phyloP scores from a whole-genome alignment of 2,797 vertebrate genomes.

The Coracias cyanogaster region DNA sequence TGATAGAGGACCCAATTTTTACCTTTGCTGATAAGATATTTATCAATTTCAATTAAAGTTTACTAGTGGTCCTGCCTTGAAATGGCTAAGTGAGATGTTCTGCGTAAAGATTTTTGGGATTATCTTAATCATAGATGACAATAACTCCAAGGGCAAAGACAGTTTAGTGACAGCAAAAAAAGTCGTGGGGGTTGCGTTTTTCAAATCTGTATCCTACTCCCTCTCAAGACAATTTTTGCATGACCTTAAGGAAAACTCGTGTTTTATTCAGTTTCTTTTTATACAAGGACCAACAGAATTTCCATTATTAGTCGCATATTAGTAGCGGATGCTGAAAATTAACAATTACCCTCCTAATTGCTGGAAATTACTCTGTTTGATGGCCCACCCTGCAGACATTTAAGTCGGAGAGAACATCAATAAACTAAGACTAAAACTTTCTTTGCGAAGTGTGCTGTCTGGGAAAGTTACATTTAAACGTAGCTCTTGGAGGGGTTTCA shows the following conservation, averaged over 20 bases:
- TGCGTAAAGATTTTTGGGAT: not conserved
- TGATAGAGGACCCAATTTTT: not conserved
- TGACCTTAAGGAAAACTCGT: not conserved
- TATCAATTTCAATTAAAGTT: not conserved
- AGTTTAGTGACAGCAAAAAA: not conserved
- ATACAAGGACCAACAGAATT: not conserved
- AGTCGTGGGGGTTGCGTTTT: not conserved
- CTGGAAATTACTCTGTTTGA: not conserved
- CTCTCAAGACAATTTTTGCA: not conserved
- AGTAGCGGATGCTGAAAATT: not conserved
- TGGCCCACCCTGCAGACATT: not conserved
- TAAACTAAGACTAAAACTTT: accelerated
- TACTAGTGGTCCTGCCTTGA: not conserved
- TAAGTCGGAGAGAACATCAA: not conserved
- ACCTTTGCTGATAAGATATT: not conserved
- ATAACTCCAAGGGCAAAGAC: not conserved
- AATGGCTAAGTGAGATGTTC: not conserved
- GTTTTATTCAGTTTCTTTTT: not conserved
- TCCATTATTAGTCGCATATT: not conserved
- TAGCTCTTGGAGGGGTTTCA: not conserved
- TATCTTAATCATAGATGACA: accelerated
- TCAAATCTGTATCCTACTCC: not conserved
- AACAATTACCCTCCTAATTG: not conserved
- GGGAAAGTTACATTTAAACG: not conserved
- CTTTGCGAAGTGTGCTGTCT: not conserved